Conservation (phyloP, 2,113 vertebrate species). For the Mastomys natalensis region DNA sequence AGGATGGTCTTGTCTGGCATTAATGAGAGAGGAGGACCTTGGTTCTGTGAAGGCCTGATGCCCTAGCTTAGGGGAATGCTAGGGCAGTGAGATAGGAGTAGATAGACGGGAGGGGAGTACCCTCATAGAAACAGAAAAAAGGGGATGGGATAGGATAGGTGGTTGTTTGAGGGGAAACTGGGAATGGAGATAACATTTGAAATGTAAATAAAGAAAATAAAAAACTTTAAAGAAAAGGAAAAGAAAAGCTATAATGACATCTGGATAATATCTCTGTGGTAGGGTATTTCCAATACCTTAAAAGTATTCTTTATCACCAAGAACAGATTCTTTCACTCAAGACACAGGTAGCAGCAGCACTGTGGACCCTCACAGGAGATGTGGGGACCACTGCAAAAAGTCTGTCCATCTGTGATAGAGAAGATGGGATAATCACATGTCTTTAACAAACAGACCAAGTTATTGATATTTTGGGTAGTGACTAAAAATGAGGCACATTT, state of each 20-base stretch:
- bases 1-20: too few species aligned
- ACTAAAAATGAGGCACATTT: background rate
- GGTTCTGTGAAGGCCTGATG: too few species aligned
- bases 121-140: too few species aligned
- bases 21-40: too few species aligned
- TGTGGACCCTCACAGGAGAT: background rate
- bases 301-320: slow-evolving; percentile 49
- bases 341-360: background rate
- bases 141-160: too few species aligned
- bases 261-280: slow-evolving; percentile 6
- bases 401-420: background rate
- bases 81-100: too few species aligned
- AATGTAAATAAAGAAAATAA: too few species aligned
- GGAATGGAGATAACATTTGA: too few species aligned
- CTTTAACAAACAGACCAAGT: slow-evolving; percentile 52
- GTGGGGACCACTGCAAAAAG: background rate
- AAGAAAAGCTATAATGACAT: slow-evolving; percentile 3
- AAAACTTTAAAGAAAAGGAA: too few species aligned
- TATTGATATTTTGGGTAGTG: background rate
- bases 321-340: slow-evolving; percentile 59
- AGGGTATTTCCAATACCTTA: slow-evolving; percentile 40
- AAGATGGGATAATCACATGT: background rate
- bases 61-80: too few species aligned
- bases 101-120: too few species aligned
- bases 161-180: too few species aligned